A percentile compares a stretch with the other conserved stretches of the same genome.
These are phyloP conservation scores for Tetragnatha versicolor DNA, from an alignment of 1,140 invertebrate genomes.

Conservation along the genomic window DNA sequence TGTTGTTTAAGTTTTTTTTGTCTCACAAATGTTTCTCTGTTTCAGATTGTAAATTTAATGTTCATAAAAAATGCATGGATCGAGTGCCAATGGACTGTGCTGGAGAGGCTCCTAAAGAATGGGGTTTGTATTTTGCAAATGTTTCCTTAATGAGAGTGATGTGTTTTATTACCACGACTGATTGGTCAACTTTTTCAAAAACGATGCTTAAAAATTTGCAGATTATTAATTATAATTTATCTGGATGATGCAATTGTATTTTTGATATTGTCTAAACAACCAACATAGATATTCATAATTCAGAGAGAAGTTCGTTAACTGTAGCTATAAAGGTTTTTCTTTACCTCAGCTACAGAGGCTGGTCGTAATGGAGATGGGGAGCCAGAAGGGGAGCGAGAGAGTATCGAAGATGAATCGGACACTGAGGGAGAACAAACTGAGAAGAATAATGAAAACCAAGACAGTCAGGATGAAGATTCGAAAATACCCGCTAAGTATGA, in stretches of 20 bases:
- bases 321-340: no score
- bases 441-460: conserved; percentile 48
- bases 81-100: conserved; percentile 95
- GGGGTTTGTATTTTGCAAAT: no score
- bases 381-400: conserved; percentile 53
- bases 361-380: conserved; percentile 56
- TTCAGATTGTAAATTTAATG: conserved; percentile 94
- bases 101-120: conserved; percentile 74
- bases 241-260: no score
- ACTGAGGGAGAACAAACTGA: conserved; percentile 55
- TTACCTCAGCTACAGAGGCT: conserved; percentile 29
- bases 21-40: conserved; percentile 8
- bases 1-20: background rate
- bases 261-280: no score
- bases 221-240: no score
- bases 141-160: no score
- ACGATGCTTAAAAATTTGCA: no score
- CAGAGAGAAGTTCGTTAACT: no score
- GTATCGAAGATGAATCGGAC: conserved; percentile 58
- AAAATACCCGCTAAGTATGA: conserved; percentile 56
- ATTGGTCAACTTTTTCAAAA: no score
- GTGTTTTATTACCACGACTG: no score
- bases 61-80: conserved; percentile 95
- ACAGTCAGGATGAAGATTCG: conserved; percentile 56
- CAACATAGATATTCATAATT: no score